Evolutionary conservation across 1,140 invertebrate genomes (phyloP), one percentile per base, ranked within the genome.

Genomic region (Cyrtorhinus lividipennis): DNA sequence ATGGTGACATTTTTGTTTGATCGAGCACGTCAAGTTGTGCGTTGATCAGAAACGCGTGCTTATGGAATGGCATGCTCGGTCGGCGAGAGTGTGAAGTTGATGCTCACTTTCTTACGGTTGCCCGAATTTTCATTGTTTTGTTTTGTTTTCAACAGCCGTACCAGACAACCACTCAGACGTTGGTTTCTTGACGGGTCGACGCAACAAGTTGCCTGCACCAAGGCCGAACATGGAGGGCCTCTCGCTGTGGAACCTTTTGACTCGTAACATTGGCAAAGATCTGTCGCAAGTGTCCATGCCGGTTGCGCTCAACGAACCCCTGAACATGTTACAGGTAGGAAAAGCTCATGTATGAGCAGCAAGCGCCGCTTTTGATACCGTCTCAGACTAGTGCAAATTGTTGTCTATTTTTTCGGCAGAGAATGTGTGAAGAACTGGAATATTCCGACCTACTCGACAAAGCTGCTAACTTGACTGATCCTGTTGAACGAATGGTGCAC

Each of bases 191-290:
- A 85, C 84, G 63, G 81, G 84, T n/a, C 78, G 88, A 2, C 75
- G 89, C 61, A 82, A 81, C 12, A 80, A 80, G 18, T 74, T 92
- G 27, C 87, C 88, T 1, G 77, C 78, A 24, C 80, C 84, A 0
- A 78, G 86, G 61, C 85, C 87, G 18, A 81, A 82, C 38, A 81
- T 80, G 0, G 86, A 86, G 67, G 85, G 86, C 24, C 78, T 89
- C 12, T 86, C 83, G 48, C 73, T 90, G 8, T 90, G 86, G 84
- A 88, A 87, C 72, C 77, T 91, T 38, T 73, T 92, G 20, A 85
- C 86, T 69, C 85, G 87, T 73, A 90, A 90, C 71, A 90, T 92
- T 64, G 89, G 89, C 46, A 90, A 90, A 72, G 90, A 93, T 73
- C 74, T 93, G 62, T 88, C 86, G 15, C 87, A 90, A 73, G 83